Conservation (phyloP, 2,113 vertebrate genomes). For the Proterorhinus semilunaris region DNA sequence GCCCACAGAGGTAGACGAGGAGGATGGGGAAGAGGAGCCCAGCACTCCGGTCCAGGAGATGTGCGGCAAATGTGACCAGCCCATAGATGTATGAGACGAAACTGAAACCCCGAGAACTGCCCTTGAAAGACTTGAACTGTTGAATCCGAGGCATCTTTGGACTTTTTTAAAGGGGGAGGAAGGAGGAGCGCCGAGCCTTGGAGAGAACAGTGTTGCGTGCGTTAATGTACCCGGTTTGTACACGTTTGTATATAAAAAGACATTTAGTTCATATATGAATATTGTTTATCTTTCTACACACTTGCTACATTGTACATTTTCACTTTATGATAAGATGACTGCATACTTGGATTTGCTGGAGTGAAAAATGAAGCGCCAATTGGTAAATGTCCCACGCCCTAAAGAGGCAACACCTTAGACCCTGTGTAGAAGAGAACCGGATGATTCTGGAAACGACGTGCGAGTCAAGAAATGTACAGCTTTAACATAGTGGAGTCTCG, state of each 20-base stretch:
- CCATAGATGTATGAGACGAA: conserved; percentile 47
- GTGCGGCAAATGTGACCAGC: conserved; percentile 54
- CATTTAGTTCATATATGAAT: neutral
- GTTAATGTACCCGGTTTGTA: conserved; percentile 13
- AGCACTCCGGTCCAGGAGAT: conserved; percentile 71
- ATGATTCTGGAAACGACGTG: no score
- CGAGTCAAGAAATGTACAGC: no score
- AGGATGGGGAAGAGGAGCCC: conserved; percentile 37
- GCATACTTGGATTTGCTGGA: conserved; percentile 1
- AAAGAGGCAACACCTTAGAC: no score
- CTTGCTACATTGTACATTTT: neutral
- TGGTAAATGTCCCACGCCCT: no score
- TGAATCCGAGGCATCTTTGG: conserved; percentile 9
- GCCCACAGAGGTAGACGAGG: conserved; percentile 41
- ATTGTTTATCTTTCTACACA: neutral
- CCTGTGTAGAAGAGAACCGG: no score
- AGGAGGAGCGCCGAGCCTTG: neutral
- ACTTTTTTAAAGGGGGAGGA: neutral
- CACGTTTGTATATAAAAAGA: conserved; percentile 11
- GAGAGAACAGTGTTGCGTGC: neutral
- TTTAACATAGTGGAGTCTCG: no score
- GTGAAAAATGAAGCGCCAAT: neutral
- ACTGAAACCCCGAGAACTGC: neutral
- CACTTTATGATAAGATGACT: neutral
- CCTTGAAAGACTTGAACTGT: neutral